Conservation (phyloP, 2,113 vertebrate species). For the Spermophilus dauricus region DNA sequence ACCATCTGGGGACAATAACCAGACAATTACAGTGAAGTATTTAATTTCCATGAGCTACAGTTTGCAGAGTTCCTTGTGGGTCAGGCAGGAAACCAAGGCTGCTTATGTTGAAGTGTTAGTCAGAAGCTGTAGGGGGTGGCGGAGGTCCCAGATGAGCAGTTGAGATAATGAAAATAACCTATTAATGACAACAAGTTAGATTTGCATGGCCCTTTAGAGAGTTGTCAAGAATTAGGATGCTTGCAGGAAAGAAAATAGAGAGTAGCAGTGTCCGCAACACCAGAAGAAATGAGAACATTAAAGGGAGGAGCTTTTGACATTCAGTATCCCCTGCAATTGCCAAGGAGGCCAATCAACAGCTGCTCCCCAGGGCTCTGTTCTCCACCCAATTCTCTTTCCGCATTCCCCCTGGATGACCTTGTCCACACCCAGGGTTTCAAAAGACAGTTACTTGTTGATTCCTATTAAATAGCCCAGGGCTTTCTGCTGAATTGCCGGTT, state of each 20-base stretch:
- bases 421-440: not conserved
- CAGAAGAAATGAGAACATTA: not conserved
- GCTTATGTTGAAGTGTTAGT: not conserved
- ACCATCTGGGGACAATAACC: not conserved
- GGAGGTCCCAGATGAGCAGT: not conserved
- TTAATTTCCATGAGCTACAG: not conserved
- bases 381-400: not conserved
- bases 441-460: not conserved
- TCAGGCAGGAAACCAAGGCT: not conserved
- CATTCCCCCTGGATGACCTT: not conserved
- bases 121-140: not conserved
- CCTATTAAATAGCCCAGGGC: not conserved
- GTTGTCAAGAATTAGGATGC: not conserved
- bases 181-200: not conserved
- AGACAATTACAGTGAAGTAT: not conserved
- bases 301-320: not conserved
- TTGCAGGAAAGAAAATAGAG: not conserved
- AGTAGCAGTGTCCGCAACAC: not conserved
- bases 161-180: not conserved
- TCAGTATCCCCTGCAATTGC: not conserved
- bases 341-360: not conserved
- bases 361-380: not conserved
- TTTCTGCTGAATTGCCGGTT: not conserved
- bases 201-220: not conserved
- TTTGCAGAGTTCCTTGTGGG: not conserved